These are phyloP conservation scores for Acipenser ruthenus DNA, from an alignment of 2,797 vertebrate genomes.

Conservation along the genomic window DNA sequence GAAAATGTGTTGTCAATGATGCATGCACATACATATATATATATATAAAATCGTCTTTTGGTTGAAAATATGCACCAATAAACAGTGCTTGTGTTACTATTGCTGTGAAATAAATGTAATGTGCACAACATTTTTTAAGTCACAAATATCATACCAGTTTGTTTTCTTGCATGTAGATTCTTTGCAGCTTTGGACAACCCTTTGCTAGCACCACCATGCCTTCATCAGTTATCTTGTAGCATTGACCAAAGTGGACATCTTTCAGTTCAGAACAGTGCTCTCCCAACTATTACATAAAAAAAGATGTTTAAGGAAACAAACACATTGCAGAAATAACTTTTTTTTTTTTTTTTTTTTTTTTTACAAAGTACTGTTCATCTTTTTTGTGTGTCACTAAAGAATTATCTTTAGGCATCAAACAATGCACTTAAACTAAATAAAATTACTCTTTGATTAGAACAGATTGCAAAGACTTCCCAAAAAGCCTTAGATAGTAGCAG, in stretches of 20 bases:
- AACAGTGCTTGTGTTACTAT: too few species aligned
- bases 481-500: too few species aligned
- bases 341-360: not conserved
- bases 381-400: not conserved
- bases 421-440: conserved; percentile 3
- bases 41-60: too few species aligned
- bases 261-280: conserved; percentile 84
- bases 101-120: too few species aligned
- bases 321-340: not conserved
- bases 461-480: too few species aligned
- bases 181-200: conserved; percentile 87
- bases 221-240: conserved; percentile 91
- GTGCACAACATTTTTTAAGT: too few species aligned
- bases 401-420: not conserved
- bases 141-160: conserved; percentile 75
- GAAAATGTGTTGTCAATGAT: too few species aligned
- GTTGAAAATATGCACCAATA: too few species aligned
- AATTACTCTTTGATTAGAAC: not conserved
- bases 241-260: conserved; percentile 95
- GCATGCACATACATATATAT: too few species aligned
- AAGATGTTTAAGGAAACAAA: not conserved
- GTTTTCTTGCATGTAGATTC: conserved; percentile 98
- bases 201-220: conserved; percentile 88
- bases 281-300: conserved; percentile 65
- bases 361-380: not conserved